phyloP scores from a whole-genome alignment of 1,140 invertebrate species.

The Eupeodes corollae region DNA sequence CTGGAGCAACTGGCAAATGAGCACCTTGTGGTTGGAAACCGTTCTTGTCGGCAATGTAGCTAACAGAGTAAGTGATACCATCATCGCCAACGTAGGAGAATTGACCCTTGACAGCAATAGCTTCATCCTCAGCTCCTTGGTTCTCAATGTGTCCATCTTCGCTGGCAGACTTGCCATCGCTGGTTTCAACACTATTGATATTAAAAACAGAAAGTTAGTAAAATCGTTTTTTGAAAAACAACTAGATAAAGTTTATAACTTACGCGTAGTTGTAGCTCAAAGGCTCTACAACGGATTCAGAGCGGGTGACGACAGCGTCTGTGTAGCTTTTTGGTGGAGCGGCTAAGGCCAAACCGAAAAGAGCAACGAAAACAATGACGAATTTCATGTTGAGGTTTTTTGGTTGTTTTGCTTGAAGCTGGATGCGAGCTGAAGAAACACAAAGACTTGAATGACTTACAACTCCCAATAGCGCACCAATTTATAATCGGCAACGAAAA shows the following conservation, averaged over 20 bases:
- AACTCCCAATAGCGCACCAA: too few species aligned
- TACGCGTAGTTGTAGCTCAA: conserved; percentile 36
- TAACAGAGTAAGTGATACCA: conserved; percentile 46
- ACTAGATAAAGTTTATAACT: conserved; percentile 1
- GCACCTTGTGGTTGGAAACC: conserved; percentile 56
- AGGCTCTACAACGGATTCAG: conserved; percentile 29
- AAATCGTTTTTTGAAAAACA: background rate
- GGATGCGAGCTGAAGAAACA: too few species aligned
- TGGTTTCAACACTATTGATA: conserved; percentile 39
- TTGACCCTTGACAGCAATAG: conserved; percentile 42
- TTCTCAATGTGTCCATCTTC: conserved; percentile 47
- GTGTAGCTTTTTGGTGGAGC: conserved; percentile 16
- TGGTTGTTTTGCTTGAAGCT: background rate
- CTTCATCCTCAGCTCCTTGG: conserved; percentile 38
- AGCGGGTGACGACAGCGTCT: conserved; percentile 23
- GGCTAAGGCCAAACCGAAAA: conserved; percentile 8
- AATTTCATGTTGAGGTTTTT: conserved; percentile 22
- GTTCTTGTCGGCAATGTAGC: conserved; percentile 57
- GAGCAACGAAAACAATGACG: conserved; percentile 12
- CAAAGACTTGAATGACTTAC: too few species aligned
- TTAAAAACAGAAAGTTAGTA: background rate
- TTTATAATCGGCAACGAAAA: too few species aligned
- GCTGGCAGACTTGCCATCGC: conserved; percentile 47
- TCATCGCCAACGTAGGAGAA: conserved; percentile 52
- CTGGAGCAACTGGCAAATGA: conserved; percentile 43